Evolutionary conservation across 1,140 invertebrate genomes (phyloP).

Genomic region (Papilio polyxenes): DNA sequence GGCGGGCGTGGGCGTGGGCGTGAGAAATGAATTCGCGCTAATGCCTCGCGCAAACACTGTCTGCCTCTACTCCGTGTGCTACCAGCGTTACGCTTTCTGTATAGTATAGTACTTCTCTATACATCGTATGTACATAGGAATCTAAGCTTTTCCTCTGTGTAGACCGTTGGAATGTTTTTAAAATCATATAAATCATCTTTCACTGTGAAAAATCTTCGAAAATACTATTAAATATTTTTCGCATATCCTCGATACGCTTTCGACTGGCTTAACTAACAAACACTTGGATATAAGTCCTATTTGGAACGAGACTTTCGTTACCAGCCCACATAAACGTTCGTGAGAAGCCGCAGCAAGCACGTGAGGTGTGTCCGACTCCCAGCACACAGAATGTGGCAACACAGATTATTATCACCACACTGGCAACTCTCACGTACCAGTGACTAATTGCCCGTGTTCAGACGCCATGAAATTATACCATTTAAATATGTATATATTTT

Average conservation of each 20-base stretch:
- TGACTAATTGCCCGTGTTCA: slow-evolving; percentile 70
- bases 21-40: slow-evolving; percentile 62
- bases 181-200: not conserved
- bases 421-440: slow-evolving; percentile 62
- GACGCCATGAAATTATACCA: slow-evolving; percentile 67
- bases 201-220: not conserved
- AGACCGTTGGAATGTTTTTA: no score
- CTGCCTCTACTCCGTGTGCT: slow-evolving; percentile 40
- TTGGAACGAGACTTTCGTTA: not conserved
- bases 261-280: not conserved
- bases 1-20: slow-evolving; percentile 59
- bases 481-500: slow-evolving; percentile 63
- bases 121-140: not conserved
- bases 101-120: not conserved
- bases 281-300: not conserved
- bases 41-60: slow-evolving; percentile 64
- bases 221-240: not conserved
- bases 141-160: not conserved
- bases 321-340: slow-evolving; percentile 33
- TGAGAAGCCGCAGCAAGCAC: slow-evolving; percentile 42
- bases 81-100: not conserved
- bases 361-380: slow-evolving; percentile 52
- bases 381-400: slow-evolving; percentile 42
- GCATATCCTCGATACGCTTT: not conserved
- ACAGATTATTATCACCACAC: slow-evolving; percentile 56